A percentile compares a stretch with the other conserved stretches of the same genome.
These are phyloP conservation scores for Choreutis nemorana DNA, from an alignment of 2,888 invertebrate genomes.

Conservation along the genomic window DNA sequence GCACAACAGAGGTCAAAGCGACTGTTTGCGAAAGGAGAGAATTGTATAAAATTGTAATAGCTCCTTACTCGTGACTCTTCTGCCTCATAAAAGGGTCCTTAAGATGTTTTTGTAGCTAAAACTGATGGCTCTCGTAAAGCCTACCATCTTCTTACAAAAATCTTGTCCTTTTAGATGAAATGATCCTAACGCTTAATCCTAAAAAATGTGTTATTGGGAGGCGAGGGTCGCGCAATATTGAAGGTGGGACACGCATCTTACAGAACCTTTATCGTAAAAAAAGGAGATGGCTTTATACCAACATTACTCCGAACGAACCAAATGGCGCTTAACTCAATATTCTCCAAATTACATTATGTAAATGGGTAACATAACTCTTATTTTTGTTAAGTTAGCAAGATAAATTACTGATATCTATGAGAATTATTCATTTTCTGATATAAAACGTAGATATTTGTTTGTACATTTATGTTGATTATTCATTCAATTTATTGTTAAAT, in stretches of 20 bases:
- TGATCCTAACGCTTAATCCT: slow-evolving; percentile 35
- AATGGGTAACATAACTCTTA: not conserved
- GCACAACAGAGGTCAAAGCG: too few relatives aligned
- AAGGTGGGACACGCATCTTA: slow-evolving; percentile 6
- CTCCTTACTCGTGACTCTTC: not conserved
- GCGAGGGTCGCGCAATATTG: slow-evolving; percentile 21
- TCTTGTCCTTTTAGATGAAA: slow-evolving; percentile 31
- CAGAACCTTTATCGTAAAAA: slow-evolving; percentile 14
- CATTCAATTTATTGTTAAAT: too few relatives aligned
- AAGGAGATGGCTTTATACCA: slow-evolving; percentile 16
- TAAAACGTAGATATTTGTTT: too few relatives aligned
- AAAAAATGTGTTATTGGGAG: slow-evolving; percentile 39
- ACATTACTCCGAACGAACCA: slow-evolving; percentile 5
- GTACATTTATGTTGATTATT: too few relatives aligned
- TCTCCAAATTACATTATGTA: not conserved
- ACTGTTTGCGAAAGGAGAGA: too few relatives aligned
- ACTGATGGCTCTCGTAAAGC: not conserved
- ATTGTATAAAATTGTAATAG: not conserved
- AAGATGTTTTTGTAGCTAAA: slow-evolving; percentile 20
- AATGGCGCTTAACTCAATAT: not conserved
- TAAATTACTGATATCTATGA: too few relatives aligned
- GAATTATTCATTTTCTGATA: too few relatives aligned
- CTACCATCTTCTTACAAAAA: slow-evolving; percentile 19
- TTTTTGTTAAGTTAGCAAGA: too few relatives aligned
- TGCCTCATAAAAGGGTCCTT: not conserved